A percentile compares a stretch with the other conserved stretches of the same genome.
These are phyloP conservation scores for Nomada flava DNA, from an alignment of 2,888 invertebrate species.

Conservation along the genomic window DNA sequence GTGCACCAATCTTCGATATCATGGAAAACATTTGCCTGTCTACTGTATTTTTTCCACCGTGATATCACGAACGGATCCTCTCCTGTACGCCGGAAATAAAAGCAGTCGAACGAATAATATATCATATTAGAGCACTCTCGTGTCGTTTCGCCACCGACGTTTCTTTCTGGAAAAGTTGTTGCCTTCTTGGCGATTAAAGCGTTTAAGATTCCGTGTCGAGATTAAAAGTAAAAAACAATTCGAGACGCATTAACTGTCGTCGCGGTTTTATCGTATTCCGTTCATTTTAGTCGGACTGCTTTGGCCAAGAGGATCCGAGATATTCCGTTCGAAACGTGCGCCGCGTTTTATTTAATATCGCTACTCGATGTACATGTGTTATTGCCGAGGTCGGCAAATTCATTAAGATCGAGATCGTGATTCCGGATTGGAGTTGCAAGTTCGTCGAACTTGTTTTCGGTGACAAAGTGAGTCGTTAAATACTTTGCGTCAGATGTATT, in stretches of 20 bases:
- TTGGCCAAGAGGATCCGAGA: neutral
- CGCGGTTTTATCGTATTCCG: slow-evolving; percentile 31
- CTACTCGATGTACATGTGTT: neutral
- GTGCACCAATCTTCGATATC: neutral
- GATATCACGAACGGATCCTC: slow-evolving; percentile 2
- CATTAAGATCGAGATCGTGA: neutral
- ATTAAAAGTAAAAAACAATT: slow-evolving; percentile 20
- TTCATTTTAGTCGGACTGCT: neutral
- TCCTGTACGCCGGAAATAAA: slow-evolving; percentile 24
- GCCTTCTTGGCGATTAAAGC: slow-evolving; percentile 33
- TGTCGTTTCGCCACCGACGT: slow-evolving; percentile 24
- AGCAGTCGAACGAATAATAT: slow-evolving; percentile 38
- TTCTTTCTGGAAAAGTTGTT: neutral
- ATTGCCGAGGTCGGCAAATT: neutral
- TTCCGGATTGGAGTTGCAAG: neutral
- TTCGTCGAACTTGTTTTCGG: neutral
- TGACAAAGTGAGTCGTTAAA: neutral
- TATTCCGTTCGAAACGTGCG: neutral
- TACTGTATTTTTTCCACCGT: neutral
- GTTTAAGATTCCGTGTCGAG: slow-evolving; percentile 34
- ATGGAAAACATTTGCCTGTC: neutral
- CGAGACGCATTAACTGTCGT: slow-evolving; percentile 41
- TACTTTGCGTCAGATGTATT: too few relatives aligned
- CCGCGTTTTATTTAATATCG: slow-evolving; percentile 6
- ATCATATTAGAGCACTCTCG: slow-evolving; percentile 36